phyloP scores from a whole-genome alignment of 2,113 vertebrate genomes.

The Nematolebias whitei region DNA sequence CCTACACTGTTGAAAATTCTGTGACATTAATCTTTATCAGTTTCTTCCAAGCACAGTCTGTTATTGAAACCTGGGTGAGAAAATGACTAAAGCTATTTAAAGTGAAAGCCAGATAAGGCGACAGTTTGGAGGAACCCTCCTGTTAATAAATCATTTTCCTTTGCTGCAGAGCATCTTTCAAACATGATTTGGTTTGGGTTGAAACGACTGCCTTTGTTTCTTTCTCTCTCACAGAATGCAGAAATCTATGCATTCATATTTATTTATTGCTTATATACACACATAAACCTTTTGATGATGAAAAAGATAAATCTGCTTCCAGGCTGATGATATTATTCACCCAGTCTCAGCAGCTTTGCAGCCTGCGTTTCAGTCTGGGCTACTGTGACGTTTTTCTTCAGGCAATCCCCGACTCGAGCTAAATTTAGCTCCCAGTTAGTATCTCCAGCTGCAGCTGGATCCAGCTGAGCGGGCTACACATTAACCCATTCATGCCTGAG shows the following conservation, averaged over 20 bases:
- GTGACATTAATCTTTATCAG: neutral
- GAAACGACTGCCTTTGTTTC: neutral
- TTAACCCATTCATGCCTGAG: constrained; percentile 39
- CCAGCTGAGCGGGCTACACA: constrained; percentile 36
- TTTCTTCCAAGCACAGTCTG: neutral
- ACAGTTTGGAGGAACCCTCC: neutral
- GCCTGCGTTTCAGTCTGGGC: constrained; percentile 35
- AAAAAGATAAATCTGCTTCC: constrained; percentile 4
- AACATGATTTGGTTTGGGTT: constrained; percentile 1
- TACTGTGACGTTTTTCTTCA: constrained; percentile 55
- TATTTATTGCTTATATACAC: neutral
- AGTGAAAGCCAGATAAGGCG: constrained; percentile 5
- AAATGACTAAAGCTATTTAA: neutral
- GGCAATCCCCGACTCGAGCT: constrained; percentile 56
- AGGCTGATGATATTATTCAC: neutral
- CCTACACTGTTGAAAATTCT: constrained; percentile 15
- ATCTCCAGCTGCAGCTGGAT: constrained; percentile 56
- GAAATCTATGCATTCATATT: neutral
- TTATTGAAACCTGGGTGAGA: constrained; percentile 1
- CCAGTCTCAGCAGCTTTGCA: constrained; percentile 27
- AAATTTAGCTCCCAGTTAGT: constrained; percentile 50
- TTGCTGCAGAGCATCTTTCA: constrained; percentile 13
- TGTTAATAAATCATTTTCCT: neutral
- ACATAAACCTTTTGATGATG: neutral
- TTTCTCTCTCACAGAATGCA: neutral